Evolutionary conservation across 1,140 invertebrate species (phyloP).

Genomic region (Ceratitis capitata): DNA sequence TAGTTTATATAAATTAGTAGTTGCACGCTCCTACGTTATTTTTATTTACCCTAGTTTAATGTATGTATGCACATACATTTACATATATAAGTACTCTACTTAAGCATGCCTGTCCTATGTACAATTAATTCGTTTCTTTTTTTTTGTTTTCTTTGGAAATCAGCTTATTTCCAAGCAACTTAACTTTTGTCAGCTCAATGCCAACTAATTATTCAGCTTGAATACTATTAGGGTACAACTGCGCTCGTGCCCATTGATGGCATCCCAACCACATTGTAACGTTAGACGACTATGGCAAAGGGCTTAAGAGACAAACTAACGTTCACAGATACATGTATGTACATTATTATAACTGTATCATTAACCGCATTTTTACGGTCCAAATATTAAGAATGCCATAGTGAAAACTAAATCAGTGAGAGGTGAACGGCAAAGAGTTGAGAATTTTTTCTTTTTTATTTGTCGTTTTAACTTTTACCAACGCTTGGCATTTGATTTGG

Average conservation of each 20-base stretch:
- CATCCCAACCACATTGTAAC: not conserved
- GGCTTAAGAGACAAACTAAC: not conserved
- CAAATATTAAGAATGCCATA: slow-evolving; percentile 23
- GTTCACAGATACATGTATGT: not conserved
- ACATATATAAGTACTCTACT: no score
- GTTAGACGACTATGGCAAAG: not conserved
- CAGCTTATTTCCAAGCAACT: slow-evolving; percentile 25
- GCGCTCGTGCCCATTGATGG: not conserved
- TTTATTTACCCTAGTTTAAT: no score
- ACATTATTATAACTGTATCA: no score
- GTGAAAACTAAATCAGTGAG: not conserved
- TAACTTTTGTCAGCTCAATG: slow-evolving; percentile 32
- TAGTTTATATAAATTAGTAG: no score
- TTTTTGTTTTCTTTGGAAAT: no score
- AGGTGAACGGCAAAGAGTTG: not conserved
- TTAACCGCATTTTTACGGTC: slow-evolving; percentile 40
- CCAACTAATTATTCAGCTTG: slow-evolving; percentile 26
- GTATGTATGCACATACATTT: no score
- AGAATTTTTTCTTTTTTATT: not conserved
- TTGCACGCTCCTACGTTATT: no score
- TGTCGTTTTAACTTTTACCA: not conserved
- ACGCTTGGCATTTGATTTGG: not conserved
- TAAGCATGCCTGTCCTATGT: not conserved
- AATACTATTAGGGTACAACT: not conserved
- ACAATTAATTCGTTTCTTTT: not conserved